Evolutionary conservation across 2,113 vertebrate species (phyloP).

Genomic region (Salvelinus sp.): DNA sequence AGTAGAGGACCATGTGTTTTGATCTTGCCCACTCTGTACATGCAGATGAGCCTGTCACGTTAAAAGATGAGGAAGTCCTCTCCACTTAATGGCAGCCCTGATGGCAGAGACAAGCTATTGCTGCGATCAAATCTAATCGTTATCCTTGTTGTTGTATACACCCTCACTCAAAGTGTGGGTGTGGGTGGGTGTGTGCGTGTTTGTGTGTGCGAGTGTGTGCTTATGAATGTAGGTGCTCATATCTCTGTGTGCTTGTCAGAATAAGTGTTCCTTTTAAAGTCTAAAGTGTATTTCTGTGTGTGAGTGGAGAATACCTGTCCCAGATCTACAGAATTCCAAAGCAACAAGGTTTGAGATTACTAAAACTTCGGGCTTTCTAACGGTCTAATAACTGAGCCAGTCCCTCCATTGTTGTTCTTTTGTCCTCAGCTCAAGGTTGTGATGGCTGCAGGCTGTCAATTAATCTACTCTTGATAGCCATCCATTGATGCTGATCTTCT

Average conservation of each 20-base stretch:
- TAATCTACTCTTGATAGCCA: slow-evolving; percentile 4
- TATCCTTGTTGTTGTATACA: background rate
- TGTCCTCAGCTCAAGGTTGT: slow-evolving; percentile 13
- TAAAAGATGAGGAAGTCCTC: background rate
- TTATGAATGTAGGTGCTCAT: no score
- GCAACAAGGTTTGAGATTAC: no score
- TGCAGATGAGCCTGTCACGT: background rate
- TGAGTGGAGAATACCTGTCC: no score
- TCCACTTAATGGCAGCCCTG: background rate
- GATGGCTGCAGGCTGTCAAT: slow-evolving; percentile 8
- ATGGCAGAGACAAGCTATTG: background rate
- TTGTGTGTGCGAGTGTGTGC: no score
- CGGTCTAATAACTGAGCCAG: background rate
- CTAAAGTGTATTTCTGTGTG: no score
- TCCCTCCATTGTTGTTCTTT: background rate
- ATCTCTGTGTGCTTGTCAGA: no score
- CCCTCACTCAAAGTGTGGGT: background rate
- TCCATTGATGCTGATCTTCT: background rate
- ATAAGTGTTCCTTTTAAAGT: no score
- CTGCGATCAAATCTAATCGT: background rate
- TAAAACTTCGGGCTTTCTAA: background rate
- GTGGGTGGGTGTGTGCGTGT: background rate
- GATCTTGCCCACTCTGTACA: background rate
- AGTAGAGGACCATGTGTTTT: background rate
- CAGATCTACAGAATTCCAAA: no score